Base-by-base conservation (phyloP, 2,888 invertebrate genomes). In the Timema podura region DNA sequence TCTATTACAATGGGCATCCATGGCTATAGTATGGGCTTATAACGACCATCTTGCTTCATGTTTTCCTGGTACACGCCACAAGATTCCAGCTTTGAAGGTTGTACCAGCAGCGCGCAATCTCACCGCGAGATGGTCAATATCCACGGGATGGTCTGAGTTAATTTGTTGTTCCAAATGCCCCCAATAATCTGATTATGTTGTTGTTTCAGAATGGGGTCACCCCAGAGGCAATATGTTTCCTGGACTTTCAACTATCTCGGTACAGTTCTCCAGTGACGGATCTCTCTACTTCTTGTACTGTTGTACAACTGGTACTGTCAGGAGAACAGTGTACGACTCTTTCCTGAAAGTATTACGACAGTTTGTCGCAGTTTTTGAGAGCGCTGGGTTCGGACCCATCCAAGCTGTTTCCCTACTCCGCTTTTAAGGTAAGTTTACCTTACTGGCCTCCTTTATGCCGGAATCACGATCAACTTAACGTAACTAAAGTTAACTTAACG, bases 211-310 rank as follows among this genome's bases (percentile, higher is more conserved):
- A 69, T 15, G 68, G 66, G n/a, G 70, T 69, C 13, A 69, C 72
- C 45, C 75, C 75, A 6, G 68, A 66, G 2, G 67, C 64, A 9
- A 45, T 75, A 5, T 44, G 15, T n/a, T 74, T 71, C n/a, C 61
- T 71, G 30, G 71, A 71, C 51, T 71, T 48, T 2, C 71, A 71
- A 57, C 13, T 68, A 9, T 30, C 57, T 11, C 57, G 71, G n/a
- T 48, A 59, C 47, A 59, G 65, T 6, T 71, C 71, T 7, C 71
- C 71, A 13, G 61, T 68, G 16, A 49, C 48, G 0, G 71, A 71
- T 49, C 44, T 71, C 8, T 9, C 65, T 68, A 68, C 45, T 71
- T 71, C 57, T 16, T 71, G 7, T 59, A 54, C 57, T 59, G 48
- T 45, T 68, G 68, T 46, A 71, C 71, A 10, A 48, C 65, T 13